phyloP scores from a whole-genome alignment of 2,888 invertebrate genomes.

The Pristionchus japonicus region DNA sequence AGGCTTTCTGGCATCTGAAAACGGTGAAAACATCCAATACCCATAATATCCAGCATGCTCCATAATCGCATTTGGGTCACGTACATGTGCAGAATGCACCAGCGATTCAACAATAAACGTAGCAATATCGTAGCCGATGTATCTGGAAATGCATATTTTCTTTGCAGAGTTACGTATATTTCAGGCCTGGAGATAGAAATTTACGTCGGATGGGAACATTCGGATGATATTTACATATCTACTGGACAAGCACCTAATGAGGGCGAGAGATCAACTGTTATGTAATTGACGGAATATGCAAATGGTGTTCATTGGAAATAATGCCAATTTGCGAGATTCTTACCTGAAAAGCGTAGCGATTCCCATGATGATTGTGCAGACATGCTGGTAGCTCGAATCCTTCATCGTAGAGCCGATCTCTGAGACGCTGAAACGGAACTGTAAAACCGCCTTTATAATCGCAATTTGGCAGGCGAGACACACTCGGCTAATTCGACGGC shows the following conservation, averaged over 20 bases:
- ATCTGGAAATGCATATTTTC: too few relatives aligned
- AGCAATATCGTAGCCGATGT: background rate
- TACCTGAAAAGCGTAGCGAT: conserved; percentile 5
- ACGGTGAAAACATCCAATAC: too few relatives aligned
- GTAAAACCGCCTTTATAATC: background rate
- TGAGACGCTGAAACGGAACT: background rate
- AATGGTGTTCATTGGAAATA: too few relatives aligned
- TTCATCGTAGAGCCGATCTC: background rate
- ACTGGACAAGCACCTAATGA: too few relatives aligned
- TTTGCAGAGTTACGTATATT: too few relatives aligned
- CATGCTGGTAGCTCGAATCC: background rate
- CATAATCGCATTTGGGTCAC: background rate
- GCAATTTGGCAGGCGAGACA: background rate
- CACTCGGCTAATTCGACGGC: too few relatives aligned
- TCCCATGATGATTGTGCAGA: background rate
- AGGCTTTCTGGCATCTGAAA: too few relatives aligned
- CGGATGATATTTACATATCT: too few relatives aligned
- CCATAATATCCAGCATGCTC: conserved; percentile 27
- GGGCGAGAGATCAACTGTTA: background rate
- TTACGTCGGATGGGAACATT: too few relatives aligned
- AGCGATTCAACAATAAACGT: conserved; percentile 9
- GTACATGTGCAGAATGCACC: background rate
- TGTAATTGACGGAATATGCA: too few relatives aligned
- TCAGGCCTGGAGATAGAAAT: too few relatives aligned
- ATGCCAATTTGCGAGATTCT: too few relatives aligned